Percentiles rank a stretch among this genome's conserved stretches.
Conservation (phyloP, 2,113 vertebrate genomes). For the Delphinapterus leucas region DNA sequence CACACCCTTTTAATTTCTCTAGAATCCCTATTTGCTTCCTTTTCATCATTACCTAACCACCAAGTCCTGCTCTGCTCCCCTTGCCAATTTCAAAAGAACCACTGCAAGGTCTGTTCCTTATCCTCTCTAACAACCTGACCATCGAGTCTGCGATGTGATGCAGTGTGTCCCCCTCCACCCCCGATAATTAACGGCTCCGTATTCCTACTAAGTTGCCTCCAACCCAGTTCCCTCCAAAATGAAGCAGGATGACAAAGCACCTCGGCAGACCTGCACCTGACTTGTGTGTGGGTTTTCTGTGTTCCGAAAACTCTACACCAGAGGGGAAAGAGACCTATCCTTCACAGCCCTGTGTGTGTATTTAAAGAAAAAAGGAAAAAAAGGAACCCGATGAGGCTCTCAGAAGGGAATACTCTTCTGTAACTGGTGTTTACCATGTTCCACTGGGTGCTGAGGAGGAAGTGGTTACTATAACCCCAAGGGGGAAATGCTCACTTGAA, state of each 20-base stretch:
- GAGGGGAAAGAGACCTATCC: background rate
- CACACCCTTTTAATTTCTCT: background rate
- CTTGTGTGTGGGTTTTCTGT: background rate
- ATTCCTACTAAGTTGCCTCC: background rate
- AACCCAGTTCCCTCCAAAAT: background rate
- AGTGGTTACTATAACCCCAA: constrained; percentile 73
- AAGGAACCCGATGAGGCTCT: background rate
- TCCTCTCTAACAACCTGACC: background rate
- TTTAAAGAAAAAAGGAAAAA: background rate
- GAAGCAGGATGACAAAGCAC: background rate
- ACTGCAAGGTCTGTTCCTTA: background rate
- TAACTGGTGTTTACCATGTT: constrained; percentile 43
- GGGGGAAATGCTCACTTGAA: constrained; percentile 71
- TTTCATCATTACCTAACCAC: background rate
- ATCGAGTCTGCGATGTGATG: background rate
- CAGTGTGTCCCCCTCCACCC: background rate
- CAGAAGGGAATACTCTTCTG: constrained; percentile 51
- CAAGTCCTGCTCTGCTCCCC: background rate
- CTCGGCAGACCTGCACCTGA: background rate
- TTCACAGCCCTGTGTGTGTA: background rate
- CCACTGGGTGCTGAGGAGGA: constrained; percentile 63
- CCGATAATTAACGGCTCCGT: fast-evolving
- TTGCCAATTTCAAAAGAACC: background rate
- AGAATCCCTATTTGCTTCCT: no score
- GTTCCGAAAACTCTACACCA: background rate